phyloP scores from a whole-genome alignment of 2,113 vertebrate species.

The Hymenochirus boettgeri region DNA sequence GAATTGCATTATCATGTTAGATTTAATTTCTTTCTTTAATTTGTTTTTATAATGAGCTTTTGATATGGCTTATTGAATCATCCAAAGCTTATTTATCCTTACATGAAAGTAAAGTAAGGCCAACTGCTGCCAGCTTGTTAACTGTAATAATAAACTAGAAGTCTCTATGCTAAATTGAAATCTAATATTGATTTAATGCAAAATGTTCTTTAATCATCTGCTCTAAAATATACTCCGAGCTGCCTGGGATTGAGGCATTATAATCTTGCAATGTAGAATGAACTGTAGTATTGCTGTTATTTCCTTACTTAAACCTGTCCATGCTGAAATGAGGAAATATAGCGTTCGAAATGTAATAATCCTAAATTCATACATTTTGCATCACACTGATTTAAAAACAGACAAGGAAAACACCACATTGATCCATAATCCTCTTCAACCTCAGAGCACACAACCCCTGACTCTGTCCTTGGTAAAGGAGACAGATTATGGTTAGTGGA shows the following conservation, averaged over 20 bases:
- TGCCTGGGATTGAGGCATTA: neutral
- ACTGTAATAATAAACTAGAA: constrained; percentile 1
- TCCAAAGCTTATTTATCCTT: neutral
- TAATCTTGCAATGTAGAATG: constrained; percentile 1
- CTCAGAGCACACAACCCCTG: neutral
- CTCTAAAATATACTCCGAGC: neutral
- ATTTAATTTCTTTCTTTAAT: no score
- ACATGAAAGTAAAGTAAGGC: neutral
- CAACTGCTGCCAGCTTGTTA: neutral
- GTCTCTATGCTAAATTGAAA: neutral
- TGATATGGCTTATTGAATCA: neutral
- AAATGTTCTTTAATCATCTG: neutral
- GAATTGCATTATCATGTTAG: no score
- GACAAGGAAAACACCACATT: neutral
- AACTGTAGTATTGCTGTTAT: neutral
- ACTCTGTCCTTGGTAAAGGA: neutral
- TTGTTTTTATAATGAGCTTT: no score
- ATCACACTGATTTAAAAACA: neutral
- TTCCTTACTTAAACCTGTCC: neutral
- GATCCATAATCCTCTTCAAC: neutral
- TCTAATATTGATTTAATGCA: neutral
- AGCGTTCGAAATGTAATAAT: neutral
- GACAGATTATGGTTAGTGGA: constrained; percentile 1
- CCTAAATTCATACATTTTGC: neutral
- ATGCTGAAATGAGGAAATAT: neutral